Evolutionary conservation across 2,113 vertebrate genomes (phyloP), one percentile per base, ranked within the genome.

Genomic region (Malurus melanocephalus): DNA sequence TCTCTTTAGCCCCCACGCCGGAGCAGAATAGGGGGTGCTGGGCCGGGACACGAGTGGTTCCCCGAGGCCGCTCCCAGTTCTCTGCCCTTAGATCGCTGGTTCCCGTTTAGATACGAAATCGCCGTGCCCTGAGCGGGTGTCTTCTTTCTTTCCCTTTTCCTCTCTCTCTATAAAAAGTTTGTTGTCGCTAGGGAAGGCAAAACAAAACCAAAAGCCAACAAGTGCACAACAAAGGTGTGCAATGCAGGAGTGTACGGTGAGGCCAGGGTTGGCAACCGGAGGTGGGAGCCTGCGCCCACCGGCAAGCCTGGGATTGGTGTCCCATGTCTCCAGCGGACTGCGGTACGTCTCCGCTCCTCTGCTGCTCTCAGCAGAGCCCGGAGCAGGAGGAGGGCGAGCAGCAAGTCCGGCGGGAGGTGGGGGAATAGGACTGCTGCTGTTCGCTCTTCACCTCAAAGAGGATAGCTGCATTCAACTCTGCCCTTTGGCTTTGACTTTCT

Each of bases 111-210:
- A 87, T 66, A 55, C 4, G 19, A 75, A 90, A 28, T 38, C 11
- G 2, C 32, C 4, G 7, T 10, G 35, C 13, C 61, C 49, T 14
- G 11, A 52, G 21, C 0, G 1, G 6, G 35, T 2, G 8, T 85
- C 72, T 62, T 21, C 26, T 16, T 51, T 56, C 43, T 53, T 51
- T 55, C 15, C 3, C 7, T 33, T 40, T 48, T 5, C 22, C 27
- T 33, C 45, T 20, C 35, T 35, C 40, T 49, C 77, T 23, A 5
- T 35, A 69, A 73, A 53, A 79, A 16, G 13, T 10, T 74, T 19
- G 3, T 40, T 68, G 52, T 51, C 18, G 0, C 11, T 23, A n/a
- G 28, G 26, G 38, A 57, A 65, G 7, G 38, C 49, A 56, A 71
- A 91, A 14, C 27, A 64, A 91, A 84, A 32, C 35, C 35, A 45